Base-by-base conservation (phyloP, 2,113 vertebrate species). In the Crotophaga sulcirostris region DNA sequence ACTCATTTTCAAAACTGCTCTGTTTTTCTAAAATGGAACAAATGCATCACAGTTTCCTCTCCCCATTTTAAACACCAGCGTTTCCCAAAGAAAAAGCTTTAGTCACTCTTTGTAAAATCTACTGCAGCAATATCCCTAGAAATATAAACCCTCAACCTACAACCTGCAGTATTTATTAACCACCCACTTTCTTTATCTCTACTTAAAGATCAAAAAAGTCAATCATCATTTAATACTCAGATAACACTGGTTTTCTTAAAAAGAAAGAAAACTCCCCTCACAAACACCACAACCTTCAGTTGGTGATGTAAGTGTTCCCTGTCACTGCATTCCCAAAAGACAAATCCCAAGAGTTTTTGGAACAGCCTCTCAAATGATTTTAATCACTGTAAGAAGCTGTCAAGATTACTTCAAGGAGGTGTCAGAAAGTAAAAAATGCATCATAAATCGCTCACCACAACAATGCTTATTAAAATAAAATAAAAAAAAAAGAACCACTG, bases 11-110 rank as follows among this genome's bases (percentile, higher is more conserved):
- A 90, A n/a, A 95, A 96, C 87, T 82, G 80, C 92, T 97, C 75
- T 58, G 63, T 90, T 96, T 96, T 92, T 96, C 96, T 96, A 93
- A 95, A 96, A 96, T 67, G 82, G 90, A 97, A 97, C 83, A 83
- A 96, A 96, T 72, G 64, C 72, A 96, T 81, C 84, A 93, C 76
- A 82, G 16, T 66, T 96, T 87, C 83, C 66, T 95, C 93, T 94
- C 78, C 85, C 45, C 67, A 91, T 26, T 93, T 95, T 90, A 83
- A 91, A 95, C 85, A 89, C 58, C 52, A 96, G 82, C 75, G 81
- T 74, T 97, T 97, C 74, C 74, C 54, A 94, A 93, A 92, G 91
- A 93, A 96, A 96, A 95, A 94, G 77, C 85, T 96, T 96, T 92
- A 93, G 36, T 40, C 56, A 67, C 76, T 73, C 82, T 72, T 92